phyloP scores from a whole-genome alignment of 2,888 invertebrate genomes.

The Drosophila stalkeri region DNA sequence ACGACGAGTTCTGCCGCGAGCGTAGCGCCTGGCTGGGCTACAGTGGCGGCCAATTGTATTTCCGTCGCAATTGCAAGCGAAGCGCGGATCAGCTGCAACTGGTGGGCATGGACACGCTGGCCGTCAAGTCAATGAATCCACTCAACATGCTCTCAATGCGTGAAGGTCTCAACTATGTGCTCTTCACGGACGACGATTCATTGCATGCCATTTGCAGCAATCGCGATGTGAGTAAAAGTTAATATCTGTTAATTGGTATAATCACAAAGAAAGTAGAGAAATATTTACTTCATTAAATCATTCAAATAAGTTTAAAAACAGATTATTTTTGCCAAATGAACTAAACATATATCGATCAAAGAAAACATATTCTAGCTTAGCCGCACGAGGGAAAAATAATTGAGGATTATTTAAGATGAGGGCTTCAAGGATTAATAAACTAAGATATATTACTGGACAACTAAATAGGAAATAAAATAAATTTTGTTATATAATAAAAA shows the following conservation, averaged over 20 bases:
- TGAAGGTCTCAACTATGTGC: conserved; percentile 84
- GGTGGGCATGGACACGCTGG: conserved; percentile 86
- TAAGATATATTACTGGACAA: too few relatives aligned
- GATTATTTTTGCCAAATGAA: too few relatives aligned
- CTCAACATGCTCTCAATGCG: conserved; percentile 82
- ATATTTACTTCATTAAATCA: not conserved
- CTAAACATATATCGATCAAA: not conserved
- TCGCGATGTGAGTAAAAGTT: conserved; percentile 88
- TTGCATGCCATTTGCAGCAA: conserved; percentile 92
- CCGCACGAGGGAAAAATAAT: not conserved
- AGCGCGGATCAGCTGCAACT: conserved; percentile 85
- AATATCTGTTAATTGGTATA: not conserved
- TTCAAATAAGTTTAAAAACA: too few relatives aligned
- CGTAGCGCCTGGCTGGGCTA: conserved; percentile 93
- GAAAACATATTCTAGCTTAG: not conserved
- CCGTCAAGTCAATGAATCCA: conserved; percentile 85
- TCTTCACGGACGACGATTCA: conserved; percentile 92
- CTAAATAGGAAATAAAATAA: too few relatives aligned
- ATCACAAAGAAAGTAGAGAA: not conserved
- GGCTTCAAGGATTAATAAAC: not conserved
- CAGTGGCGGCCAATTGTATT: conserved; percentile 93
- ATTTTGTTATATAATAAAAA: too few relatives aligned
- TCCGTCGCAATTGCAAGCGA: conserved; percentile 87
- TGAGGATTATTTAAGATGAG: not conserved
- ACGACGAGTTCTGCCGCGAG: conserved; percentile 93